phyloP scores from a whole-genome alignment of 2,797 vertebrate genomes.

The Astyanax mexicanus region DNA sequence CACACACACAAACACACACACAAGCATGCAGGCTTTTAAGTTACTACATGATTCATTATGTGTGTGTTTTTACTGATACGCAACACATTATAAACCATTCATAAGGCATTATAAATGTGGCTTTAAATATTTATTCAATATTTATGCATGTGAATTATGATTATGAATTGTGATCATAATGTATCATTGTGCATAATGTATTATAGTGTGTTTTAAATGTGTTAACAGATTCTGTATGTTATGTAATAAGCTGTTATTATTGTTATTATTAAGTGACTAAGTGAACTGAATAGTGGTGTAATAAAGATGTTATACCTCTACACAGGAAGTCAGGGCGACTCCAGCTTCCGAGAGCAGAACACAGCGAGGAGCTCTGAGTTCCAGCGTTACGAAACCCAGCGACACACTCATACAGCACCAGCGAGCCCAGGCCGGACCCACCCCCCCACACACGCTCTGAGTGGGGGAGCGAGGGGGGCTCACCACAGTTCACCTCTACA shows the following conservation, averaged over 20 bases:
- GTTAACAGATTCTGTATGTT: too few species aligned
- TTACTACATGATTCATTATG: too few species aligned
- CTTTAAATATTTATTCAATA: too few species aligned
- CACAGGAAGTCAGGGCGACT: slow-evolving; percentile 41
- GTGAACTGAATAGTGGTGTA: not conserved
- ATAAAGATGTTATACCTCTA: slow-evolving; percentile 43
- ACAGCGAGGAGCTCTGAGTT: slow-evolving; percentile 61
- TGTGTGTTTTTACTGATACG: too few species aligned
- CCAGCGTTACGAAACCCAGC: slow-evolving; percentile 78
- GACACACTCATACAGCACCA: slow-evolving; percentile 78
- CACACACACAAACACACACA: not conserved
- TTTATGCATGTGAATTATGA: too few species aligned
- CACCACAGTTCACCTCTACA: slow-evolving; percentile 83
- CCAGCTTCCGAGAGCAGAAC: slow-evolving; percentile 57
- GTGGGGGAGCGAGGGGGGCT: slow-evolving; percentile 75
- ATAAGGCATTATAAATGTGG: too few species aligned
- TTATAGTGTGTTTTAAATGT: too few species aligned
- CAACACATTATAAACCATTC: too few species aligned
- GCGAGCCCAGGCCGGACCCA: slow-evolving; percentile 69
- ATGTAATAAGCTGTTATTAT: not conserved
- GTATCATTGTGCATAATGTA: too few species aligned
- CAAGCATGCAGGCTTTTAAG: too few species aligned
- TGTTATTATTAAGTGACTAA: too few species aligned
- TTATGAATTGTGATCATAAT: too few species aligned
- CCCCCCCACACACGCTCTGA: slow-evolving; percentile 78